Conservation (phyloP, 2,113 vertebrate species). For the Phaethornis superciliosus region DNA sequence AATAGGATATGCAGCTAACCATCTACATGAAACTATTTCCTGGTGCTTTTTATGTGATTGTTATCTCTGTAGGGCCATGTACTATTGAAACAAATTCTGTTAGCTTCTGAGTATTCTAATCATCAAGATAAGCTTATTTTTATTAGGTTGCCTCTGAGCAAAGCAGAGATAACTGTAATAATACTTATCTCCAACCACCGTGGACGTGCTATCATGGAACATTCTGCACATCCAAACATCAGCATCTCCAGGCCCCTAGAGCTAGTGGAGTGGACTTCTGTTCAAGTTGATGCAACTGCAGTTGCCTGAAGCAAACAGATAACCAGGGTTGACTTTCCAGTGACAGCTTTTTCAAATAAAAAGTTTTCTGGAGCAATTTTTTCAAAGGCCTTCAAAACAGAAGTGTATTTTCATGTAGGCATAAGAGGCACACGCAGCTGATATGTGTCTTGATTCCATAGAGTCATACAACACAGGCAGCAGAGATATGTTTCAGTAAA, state of each 20-base stretch:
- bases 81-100: not conserved
- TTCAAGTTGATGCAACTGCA: not conserved
- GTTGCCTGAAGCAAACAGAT: not conserved
- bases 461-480: too few species aligned
- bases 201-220: accelerated
- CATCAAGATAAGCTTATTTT: not conserved
- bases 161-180: not conserved
- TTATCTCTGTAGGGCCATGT: not conserved
- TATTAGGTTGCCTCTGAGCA: not conserved
- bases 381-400: not conserved
- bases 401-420: not conserved
- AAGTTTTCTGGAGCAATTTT: not conserved
- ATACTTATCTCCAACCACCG: not conserved
- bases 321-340: not conserved
- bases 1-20: not conserved
- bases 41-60: not conserved
- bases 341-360: not conserved
- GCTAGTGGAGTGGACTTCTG: not conserved
- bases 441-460: not conserved
- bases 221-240: too few species aligned
- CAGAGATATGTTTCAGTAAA: not conserved
- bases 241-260: not conserved
- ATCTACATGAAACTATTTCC: not conserved
- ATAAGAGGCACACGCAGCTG: not conserved
- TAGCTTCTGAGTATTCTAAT: not conserved